Conservation (phyloP, 2,113 vertebrate species). For the Channa maculata region DNA sequence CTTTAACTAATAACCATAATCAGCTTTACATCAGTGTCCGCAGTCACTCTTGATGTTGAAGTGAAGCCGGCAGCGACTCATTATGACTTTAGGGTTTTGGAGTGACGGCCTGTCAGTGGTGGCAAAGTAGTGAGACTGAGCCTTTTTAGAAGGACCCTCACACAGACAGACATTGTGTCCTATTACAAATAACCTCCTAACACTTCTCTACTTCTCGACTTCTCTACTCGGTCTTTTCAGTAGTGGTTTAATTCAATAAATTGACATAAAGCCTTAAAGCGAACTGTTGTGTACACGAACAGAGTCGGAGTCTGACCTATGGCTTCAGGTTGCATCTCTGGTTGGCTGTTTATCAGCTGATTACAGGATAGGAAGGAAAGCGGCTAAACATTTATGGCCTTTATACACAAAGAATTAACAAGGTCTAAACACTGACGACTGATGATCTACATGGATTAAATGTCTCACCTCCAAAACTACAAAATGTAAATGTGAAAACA, state of each 20-base stretch:
- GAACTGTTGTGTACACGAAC: no score
- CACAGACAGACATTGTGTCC: no score
- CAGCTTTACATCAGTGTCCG: conserved; percentile 45
- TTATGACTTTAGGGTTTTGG: no score
- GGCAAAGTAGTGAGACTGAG: not conserved
- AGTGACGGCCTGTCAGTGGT: not conserved
- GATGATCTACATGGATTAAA: conserved; percentile 24
- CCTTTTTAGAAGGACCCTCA: not conserved
- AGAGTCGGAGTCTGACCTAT: no score
- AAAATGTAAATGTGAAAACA: conserved; percentile 9
- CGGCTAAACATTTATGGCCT: conserved; percentile 61
- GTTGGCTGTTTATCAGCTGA: conserved; percentile 48
- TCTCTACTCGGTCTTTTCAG: no score
- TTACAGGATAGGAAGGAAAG: conserved; percentile 49
- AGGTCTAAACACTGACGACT: conserved; percentile 40
- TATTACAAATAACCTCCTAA: no score
- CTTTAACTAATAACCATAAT: conserved; percentile 64
- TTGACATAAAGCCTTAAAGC: no score
- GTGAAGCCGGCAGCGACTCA: not conserved
- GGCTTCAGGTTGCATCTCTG: not conserved
- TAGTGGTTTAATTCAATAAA: no score
- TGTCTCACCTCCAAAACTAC: conserved; percentile 26
- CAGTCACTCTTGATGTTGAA: conserved; percentile 31
- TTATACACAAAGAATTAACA: conserved; percentile 55
- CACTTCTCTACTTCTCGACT: no score